phyloP scores from a whole-genome alignment of 2,888 invertebrate species.

The Nesidiocoris tenuis region DNA sequence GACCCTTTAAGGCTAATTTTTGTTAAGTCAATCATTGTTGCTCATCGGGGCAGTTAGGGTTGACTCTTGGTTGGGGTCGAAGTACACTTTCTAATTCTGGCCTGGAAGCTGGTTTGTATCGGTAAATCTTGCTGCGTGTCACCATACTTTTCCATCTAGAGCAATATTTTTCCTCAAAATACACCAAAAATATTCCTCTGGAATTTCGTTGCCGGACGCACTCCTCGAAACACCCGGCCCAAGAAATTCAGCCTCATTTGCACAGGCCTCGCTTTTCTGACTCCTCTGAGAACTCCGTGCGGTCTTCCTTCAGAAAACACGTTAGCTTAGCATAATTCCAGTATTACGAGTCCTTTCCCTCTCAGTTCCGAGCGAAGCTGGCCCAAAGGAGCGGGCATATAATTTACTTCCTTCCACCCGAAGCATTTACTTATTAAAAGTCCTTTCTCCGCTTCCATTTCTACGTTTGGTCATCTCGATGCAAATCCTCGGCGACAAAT shows the following conservation, averaged over 20 bases:
- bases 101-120: too few species aligned
- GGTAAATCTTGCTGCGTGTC: too few species aligned
- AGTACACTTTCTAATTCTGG: too few species aligned
- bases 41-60: too few species aligned
- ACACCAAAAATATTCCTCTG: too few species aligned
- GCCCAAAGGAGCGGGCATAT: constrained; percentile 29
- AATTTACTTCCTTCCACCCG: constrained; percentile 17
- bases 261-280: constrained; percentile 16
- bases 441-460: constrained; percentile 23
- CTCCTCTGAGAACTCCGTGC: background rate
- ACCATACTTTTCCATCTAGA: too few species aligned
- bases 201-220: background rate
- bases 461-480: constrained; percentile 35
- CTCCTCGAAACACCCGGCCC: background rate
- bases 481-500: constrained; percentile 38
- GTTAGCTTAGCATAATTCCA: constrained; percentile 43
- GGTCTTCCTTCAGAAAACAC: constrained; percentile 18
- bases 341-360: constrained; percentile 41
- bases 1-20: too few species aligned
- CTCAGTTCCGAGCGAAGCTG: background rate
- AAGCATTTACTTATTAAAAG: constrained; percentile 40
- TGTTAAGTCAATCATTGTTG: too few species aligned
- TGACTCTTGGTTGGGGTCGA: too few species aligned
- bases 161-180: too few species aligned
- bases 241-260: constrained; percentile 36